Percentiles rank a stretch among this genome's conserved stretches.
Evolutionary conservation across 1,140 invertebrate genomes (phyloP).

Genomic region (Meloidogyne floridensis): DNA sequence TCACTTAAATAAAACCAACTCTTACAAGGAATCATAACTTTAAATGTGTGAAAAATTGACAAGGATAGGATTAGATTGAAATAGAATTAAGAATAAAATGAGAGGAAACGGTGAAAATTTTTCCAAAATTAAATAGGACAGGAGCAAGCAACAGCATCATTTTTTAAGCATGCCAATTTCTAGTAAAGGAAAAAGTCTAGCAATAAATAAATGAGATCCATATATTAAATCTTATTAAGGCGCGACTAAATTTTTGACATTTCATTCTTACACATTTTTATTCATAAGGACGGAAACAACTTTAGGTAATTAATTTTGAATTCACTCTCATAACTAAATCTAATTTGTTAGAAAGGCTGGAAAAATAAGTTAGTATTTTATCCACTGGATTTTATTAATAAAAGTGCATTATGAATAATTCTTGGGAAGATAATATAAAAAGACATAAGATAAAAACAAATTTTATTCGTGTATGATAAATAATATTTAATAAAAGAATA

Average conservation of each 20-base stretch:
- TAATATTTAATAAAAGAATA: too few species aligned
- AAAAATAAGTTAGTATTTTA: not conserved
- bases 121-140: not conserved
- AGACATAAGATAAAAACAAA: too few species aligned
- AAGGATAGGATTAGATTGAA: too few species aligned
- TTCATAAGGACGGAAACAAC: not conserved
- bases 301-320: not conserved
- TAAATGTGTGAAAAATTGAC: conserved; percentile 5
- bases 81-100: not conserved
- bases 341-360: not conserved
- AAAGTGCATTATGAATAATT: not conserved
- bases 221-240: not conserved
- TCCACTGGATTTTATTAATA: not conserved
- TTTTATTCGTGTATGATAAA: too few species aligned
- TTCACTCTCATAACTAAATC: not conserved
- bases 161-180: not conserved
- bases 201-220: not conserved
- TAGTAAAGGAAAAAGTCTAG: not conserved
- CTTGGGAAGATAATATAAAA: too few species aligned
- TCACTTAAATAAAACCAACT: not conserved
- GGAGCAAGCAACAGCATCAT: not conserved
- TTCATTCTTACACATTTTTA: not conserved
- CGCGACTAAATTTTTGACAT: not conserved
- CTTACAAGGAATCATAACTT: not conserved
- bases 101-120: not conserved